These are phyloP conservation scores for Mylabris sibirica DNA, from an alignment of 2,888 invertebrate species.

Conservation along the genomic window DNA sequence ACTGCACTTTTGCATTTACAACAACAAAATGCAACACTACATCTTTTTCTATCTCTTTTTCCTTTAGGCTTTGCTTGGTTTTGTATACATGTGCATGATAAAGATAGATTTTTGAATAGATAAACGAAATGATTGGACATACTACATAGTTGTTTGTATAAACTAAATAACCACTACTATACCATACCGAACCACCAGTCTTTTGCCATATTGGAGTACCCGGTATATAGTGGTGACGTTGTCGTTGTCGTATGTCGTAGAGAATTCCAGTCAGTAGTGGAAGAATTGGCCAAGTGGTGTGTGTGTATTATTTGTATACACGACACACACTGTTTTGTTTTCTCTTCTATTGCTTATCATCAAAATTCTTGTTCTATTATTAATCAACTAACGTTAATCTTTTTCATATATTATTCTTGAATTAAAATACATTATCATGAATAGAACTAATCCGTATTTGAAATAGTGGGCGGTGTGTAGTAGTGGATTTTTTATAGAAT, in stretches of 20 bases:
- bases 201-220: background rate
- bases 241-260: conserved; percentile 1
- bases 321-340: background rate
- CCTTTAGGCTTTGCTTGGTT: too few relatives aligned
- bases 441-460: background rate
- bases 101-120: background rate
- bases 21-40: background rate
- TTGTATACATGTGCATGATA: background rate
- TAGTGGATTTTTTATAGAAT: background rate
- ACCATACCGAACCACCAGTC: background rate
- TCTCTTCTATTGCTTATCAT: background rate
- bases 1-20: background rate
- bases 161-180: background rate
- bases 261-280: background rate
- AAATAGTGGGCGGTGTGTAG: background rate
- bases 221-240: background rate
- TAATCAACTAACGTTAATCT: background rate
- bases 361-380: background rate
- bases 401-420: background rate
- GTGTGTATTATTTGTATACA: too few relatives aligned
- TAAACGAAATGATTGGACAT: background rate
- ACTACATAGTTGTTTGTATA: background rate
- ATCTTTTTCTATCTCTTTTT: too few relatives aligned
- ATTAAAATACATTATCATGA: background rate
- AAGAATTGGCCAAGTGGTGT: background rate